Evolutionary conservation across 2,113 vertebrate genomes (phyloP), one percentile per base, ranked within the genome.

Genomic region (Paraplagusia blochii): DNA sequence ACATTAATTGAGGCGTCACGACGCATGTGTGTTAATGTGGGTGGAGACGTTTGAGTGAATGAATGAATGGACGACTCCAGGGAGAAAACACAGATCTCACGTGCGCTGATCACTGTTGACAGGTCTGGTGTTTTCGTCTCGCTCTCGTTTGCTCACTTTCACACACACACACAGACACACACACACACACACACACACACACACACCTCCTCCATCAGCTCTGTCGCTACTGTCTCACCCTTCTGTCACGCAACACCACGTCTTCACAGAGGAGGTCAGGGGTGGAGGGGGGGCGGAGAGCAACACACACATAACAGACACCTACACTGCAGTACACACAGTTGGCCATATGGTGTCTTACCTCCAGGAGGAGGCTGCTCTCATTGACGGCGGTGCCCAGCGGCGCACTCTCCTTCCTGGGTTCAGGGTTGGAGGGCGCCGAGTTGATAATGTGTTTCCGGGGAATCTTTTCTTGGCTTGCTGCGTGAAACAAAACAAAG

Each of bases 321-420:
- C 11, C 7, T 16, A 5, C 29, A 33, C 15, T 36, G 44, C 14
- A 51, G 51, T 3, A 36, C 44, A 68, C 40, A 66, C 35, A 49
- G 11, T n/a, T 14, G 58, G 48, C 45, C 42, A 46, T 35, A 40
- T 39, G 39, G 22, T 58, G 56, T 59, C 93, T 90, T 89, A 96
- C 95, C 86, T 98, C 95, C 69, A 97, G 89, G n/a, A 98, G 87
- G 62, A 96, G 90, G 81, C 88, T 83, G 74, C 93, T 95, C 84
- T 98, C 96, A 69, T 89, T 91, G 67, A 91, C 69, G 0, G 67
- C 4, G 42, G 75, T 61, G 51, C 78, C 78, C 51, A 59, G 22
- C 1, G 77, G 53, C 15, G 58, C 38, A 22, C 83, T 77, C 45
- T 92, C 92, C 78, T 92, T 92, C 50, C 89, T 85, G 1, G 52